phyloP scores from a whole-genome alignment of 2,888 invertebrate genomes.

The Tipula vernalis region DNA sequence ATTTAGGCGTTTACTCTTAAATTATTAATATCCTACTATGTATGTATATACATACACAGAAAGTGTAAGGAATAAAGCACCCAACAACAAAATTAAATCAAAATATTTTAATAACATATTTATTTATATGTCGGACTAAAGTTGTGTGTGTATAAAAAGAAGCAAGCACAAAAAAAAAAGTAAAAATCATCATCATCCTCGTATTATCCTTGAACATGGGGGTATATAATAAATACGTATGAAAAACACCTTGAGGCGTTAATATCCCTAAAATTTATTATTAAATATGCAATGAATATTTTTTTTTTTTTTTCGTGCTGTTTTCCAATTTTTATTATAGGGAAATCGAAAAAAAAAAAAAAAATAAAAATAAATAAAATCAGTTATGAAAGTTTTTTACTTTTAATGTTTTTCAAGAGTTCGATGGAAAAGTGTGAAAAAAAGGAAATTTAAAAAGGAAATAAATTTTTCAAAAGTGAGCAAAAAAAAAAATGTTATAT shows the following conservation, averaged over 20 bases:
- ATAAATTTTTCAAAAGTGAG: constrained; percentile 5
- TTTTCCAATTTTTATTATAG: constrained; percentile 4
- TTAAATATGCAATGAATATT: constrained; percentile 9
- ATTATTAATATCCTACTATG: not conserved
- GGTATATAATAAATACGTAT: not conserved
- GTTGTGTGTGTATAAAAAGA: not conserved
- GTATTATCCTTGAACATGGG: not conserved
- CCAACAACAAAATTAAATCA: not conserved
- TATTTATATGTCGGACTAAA: not conserved
- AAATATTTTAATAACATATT: constrained; percentile 4
- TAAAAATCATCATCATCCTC: not conserved
- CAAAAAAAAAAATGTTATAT: not conserved
- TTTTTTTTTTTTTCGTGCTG: not conserved
- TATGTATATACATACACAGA: not conserved
- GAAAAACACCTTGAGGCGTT: constrained; percentile 9
- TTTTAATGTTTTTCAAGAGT: not conserved
- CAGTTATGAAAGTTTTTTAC: not conserved
- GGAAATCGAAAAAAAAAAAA: not conserved
- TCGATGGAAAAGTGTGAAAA: constrained; percentile 5
- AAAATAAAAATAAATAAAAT: not conserved
- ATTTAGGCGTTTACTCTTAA: not conserved
- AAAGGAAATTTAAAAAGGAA: constrained; percentile 8
- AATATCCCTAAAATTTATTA: constrained; percentile 8
- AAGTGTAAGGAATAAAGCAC: not conserved
- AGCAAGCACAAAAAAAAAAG: not conserved